phyloP scores from a whole-genome alignment of 2,888 invertebrate genomes.

The Pachycephus smyrnensis region DNA sequence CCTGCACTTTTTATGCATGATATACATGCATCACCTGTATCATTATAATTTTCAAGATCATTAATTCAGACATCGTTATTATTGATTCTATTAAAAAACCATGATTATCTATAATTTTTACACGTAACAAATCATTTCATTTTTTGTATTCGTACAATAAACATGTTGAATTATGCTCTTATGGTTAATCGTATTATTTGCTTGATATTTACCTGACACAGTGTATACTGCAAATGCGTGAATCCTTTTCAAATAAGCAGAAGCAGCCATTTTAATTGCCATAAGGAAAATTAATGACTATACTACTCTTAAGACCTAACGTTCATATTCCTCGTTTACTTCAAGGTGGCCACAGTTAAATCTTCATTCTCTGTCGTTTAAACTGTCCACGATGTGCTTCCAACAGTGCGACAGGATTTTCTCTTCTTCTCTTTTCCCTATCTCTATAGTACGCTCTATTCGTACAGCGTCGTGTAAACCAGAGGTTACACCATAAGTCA shows the following conservation, averaged over 20 bases:
- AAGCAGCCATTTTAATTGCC: background rate
- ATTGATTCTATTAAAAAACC: background rate
- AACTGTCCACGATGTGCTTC: background rate
- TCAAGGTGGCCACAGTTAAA: background rate
- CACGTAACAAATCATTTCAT: background rate
- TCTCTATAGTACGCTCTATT: background rate
- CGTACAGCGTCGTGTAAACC: background rate
- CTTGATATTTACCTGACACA: background rate
- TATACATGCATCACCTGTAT: background rate
- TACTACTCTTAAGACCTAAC: background rate
- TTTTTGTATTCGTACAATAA: background rate
- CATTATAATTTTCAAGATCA: background rate
- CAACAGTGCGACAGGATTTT: background rate
- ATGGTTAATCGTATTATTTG: background rate
- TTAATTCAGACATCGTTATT: background rate
- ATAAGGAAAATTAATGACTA: background rate
- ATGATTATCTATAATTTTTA: background rate
- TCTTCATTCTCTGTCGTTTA: background rate
- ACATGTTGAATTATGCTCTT: background rate
- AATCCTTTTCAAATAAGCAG: background rate
- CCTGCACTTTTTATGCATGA: conserved; percentile 13
- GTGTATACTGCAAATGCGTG: background rate
- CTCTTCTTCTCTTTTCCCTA: background rate
- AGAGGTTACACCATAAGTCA: conserved; percentile 7
- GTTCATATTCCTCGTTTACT: background rate